These are phyloP conservation scores for Pituophis catenifer DNA, from an alignment of 2,113 vertebrate species.

Conservation along the genomic window DNA sequence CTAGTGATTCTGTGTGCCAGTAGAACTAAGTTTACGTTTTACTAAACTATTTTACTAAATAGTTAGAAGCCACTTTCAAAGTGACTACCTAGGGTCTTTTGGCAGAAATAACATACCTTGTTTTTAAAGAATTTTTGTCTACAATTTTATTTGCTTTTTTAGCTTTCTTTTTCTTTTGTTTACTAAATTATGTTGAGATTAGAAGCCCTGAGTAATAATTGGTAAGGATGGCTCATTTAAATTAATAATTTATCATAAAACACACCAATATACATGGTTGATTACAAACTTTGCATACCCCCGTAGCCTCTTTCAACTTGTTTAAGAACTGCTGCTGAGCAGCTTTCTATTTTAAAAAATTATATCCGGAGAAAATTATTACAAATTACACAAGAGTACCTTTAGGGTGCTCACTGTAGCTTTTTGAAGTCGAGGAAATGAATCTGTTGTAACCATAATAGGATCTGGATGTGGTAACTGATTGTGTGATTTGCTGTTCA, in stretches of 20 bases:
- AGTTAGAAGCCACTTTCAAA: constrained; percentile 83
- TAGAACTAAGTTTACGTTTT: constrained; percentile 80
- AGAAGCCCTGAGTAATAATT: constrained; percentile 81
- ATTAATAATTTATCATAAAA: constrained; percentile 56
- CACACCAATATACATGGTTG: constrained; percentile 19
- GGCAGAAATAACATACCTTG: constrained; percentile 68
- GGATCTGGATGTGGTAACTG: neutral
- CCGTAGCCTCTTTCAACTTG: constrained; percentile 41
- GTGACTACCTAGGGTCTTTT: constrained; percentile 75
- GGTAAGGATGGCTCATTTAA: constrained; percentile 68
- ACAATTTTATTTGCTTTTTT: constrained; percentile 49
- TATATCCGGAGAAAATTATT: neutral
- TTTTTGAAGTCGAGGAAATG: neutral
- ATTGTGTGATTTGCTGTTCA: neutral
- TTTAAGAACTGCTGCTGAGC: neutral
- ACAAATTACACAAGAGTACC: neutral
- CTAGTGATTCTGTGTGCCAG: constrained; percentile 85
- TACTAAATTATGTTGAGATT: constrained; percentile 66
- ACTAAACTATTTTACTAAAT: constrained; percentile 74
- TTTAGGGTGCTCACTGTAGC: neutral
- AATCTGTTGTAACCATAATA: neutral
- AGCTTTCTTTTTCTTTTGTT: constrained; percentile 39
- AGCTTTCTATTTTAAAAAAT: neutral
- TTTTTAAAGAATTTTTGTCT: constrained; percentile 56
- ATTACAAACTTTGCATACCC: constrained; percentile 21